Evolutionary conservation across 2,797 vertebrate genomes (phyloP).

Genomic region (Saxicola maurus): DNA sequence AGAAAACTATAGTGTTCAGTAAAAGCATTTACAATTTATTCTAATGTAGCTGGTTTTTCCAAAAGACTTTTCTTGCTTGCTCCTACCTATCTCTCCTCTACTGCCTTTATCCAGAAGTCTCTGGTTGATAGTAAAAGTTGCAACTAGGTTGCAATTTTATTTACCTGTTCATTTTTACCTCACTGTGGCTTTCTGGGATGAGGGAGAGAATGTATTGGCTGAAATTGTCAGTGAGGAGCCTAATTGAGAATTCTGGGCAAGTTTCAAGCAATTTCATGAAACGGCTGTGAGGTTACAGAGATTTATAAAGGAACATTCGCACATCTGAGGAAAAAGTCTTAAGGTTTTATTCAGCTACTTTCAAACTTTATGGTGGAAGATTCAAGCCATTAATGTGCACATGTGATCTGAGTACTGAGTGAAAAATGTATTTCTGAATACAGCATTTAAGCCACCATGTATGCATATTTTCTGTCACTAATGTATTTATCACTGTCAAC

Average conservation of each 20-base stretch:
- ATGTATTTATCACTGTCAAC: constrained; percentile 48
- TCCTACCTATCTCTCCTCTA: constrained; percentile 41
- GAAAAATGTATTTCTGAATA: constrained; percentile 39
- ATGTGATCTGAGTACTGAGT: constrained; percentile 28
- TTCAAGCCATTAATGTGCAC: constrained; percentile 25
- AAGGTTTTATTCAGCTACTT: constrained; percentile 45
- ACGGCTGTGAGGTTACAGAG: constrained; percentile 36
- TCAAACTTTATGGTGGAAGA: not conserved
- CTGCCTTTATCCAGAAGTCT: constrained; percentile 39
- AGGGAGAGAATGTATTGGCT: constrained; percentile 16
- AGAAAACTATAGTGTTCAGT: constrained; percentile 52
- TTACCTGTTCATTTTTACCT: constrained; percentile 27
- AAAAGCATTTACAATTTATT: constrained; percentile 32
- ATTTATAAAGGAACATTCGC: not conserved
- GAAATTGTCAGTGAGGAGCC: constrained; percentile 8
- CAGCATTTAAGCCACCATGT: constrained; percentile 54
- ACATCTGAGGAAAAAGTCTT: constrained; percentile 2
- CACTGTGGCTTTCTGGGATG: constrained; percentile 20
- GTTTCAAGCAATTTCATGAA: constrained; percentile 60
- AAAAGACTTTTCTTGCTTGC: constrained; percentile 32
- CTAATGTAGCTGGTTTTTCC: constrained; percentile 45
- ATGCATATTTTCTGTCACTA: constrained; percentile 32
- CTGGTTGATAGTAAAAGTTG: constrained; percentile 28
- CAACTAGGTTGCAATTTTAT: constrained; percentile 18
- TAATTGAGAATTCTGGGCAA: not conserved